phyloP scores from a whole-genome alignment of 2,797 vertebrate species.

The Scolopax bukidnonensis region DNA sequence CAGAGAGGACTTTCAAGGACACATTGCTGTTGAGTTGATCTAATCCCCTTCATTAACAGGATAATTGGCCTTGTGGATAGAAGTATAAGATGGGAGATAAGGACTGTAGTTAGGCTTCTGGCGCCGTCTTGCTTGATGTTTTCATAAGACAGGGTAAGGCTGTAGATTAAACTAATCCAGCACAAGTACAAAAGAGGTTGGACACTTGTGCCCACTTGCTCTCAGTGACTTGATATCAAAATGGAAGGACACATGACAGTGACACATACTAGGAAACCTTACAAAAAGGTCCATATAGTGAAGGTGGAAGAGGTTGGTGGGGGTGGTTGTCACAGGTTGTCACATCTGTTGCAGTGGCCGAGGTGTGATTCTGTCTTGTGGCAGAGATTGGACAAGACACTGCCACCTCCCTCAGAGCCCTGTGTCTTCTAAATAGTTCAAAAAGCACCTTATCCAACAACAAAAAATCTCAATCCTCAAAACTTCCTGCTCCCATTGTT shows the following conservation, averaged over 20 bases:
- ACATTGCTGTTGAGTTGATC: not conserved
- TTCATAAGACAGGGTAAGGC: not conserved
- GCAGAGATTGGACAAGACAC: not conserved
- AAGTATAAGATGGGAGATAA: slow-evolving; percentile 33
- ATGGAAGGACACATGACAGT: not conserved
- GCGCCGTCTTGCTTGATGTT: rapidly evolving
- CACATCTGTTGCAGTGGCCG: not conserved
- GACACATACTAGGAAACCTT: not conserved
- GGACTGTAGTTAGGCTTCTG: not conserved
- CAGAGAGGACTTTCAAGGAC: not conserved
- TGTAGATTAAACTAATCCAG: not conserved
- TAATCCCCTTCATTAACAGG: not conserved
- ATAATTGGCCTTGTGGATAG: not conserved
- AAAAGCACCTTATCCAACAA: not conserved
- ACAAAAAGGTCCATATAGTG: not conserved
- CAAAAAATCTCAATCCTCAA: not conserved
- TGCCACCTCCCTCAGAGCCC: not conserved
- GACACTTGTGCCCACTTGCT: not conserved
- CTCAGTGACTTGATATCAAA: not conserved
- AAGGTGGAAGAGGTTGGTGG: not conserved
- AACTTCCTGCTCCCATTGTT: rapidly evolving
- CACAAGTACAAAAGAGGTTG: not conserved
- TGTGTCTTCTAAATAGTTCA: not conserved
- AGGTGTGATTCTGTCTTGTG: not conserved
- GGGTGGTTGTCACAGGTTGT: not conserved